Base-by-base conservation (phyloP, 30 jellyfish, hydroid and myxozoan species). In the Chironex yamaguchii region DNA sequence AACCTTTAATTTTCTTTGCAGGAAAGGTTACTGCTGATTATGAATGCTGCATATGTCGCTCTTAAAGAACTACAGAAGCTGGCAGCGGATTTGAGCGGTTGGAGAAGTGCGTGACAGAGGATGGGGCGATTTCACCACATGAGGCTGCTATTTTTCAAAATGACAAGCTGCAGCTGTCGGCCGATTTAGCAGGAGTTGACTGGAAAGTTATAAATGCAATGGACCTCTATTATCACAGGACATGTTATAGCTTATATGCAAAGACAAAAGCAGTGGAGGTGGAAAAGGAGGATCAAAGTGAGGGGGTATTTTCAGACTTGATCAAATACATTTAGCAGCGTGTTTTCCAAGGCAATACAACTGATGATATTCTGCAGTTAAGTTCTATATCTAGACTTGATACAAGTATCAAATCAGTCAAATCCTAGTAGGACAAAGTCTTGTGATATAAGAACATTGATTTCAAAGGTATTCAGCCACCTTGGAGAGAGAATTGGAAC, bases 41-140 rank as follows among this genome's bases (percentile, higher is more conserved):
- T 26, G 92, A 81, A 67, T 81, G 92, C 32, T 29, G 82, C 79
- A 52, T 81, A 17, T 81, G 92, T 68, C 25, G 67, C 36, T 20
- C 20, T 29, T 24, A 51, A 34, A 67, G 68, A 48, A 81, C 92
- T 1, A 23, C 62, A 3, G 11, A 69, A 31, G 12, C 17, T 22
- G 79, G 62, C n/a, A 31, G 79, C 27, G 88, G 92, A 13, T 67
- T 42, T 42, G 89, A 81, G 17, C 28, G 64, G 29, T 30, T 81
- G 4, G 71, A 28, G 32, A 81, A 81, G 32, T 81, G 87, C 67
- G n/a, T 12, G n/a, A 65, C 79, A 28, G 80, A 81, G 27, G 34
- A 36, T 30, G 64, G 74, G 9, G 92, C 92, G 22, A 68, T 17
- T 1, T 29, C 32, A 14, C 62, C 49, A 3, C 11, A 52, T 25